Conservation (phyloP, 2,797 vertebrate species). For the Scolopax rusticola region DNA sequence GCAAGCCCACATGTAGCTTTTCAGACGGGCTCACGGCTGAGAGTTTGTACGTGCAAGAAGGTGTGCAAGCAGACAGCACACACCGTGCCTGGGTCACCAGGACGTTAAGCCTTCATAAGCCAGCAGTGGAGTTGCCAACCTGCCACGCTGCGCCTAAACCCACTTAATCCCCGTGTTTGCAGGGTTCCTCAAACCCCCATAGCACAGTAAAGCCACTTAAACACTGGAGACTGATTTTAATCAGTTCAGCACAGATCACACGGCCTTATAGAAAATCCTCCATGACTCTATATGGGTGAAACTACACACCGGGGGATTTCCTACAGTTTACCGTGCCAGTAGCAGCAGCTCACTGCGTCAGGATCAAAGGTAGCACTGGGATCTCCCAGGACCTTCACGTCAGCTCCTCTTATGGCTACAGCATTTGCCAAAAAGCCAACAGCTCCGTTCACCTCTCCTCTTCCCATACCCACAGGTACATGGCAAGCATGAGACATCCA, state of each 20-base stretch:
- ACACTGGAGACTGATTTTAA: background rate
- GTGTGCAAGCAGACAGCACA: rapidly evolving
- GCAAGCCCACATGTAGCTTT: background rate
- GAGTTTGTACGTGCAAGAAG: rapidly evolving
- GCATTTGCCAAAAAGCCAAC: background rate
- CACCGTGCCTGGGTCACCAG: rapidly evolving
- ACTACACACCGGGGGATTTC: background rate
- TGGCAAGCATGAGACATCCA: rapidly evolving
- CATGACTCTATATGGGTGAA: rapidly evolving
- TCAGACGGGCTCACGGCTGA: background rate
- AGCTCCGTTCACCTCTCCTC: background rate
- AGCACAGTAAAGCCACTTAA: background rate
- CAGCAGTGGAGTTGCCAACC: background rate
- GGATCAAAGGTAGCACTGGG: background rate
- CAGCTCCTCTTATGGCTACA: background rate
- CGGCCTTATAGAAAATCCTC: background rate
- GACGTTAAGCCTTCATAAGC: rapidly evolving
- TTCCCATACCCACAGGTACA: background rate
- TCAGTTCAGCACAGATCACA: background rate
- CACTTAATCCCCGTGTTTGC: background rate
- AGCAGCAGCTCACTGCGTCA: background rate
- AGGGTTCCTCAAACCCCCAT: background rate
- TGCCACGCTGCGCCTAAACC: rapidly evolving
- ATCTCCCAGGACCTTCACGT: rapidly evolving
- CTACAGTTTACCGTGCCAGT: rapidly evolving